These are phyloP conservation scores for Ennomos fuscantarius DNA, from an alignment of 2,888 invertebrate species.

Conservation along the genomic window DNA sequence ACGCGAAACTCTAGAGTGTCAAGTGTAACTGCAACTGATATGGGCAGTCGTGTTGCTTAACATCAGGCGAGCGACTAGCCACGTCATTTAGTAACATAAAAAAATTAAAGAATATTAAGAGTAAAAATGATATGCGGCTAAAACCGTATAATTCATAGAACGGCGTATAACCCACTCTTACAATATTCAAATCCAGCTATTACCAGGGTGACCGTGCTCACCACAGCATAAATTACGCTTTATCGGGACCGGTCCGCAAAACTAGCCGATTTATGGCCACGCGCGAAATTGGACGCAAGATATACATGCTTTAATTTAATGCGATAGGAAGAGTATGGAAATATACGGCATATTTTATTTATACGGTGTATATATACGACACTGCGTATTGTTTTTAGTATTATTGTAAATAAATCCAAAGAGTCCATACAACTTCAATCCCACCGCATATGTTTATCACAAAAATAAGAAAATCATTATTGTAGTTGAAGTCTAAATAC, in stretches of 20 bases:
- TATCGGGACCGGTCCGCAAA: conserved; percentile 35
- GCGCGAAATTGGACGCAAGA: conserved; percentile 33
- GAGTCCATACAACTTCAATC: too few relatives aligned
- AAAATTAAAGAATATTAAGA: too few relatives aligned
- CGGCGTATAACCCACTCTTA: conserved; percentile 3
- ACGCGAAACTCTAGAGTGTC: too few relatives aligned
- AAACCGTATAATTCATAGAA: conserved; percentile 2
- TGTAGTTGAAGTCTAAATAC: too few relatives aligned
- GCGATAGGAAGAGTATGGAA: conserved; percentile 9
- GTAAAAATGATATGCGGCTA: not conserved
- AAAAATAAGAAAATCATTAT: too few relatives aligned
- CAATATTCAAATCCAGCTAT: conserved; percentile 20
- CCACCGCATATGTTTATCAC: too few relatives aligned
- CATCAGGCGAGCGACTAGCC: too few relatives aligned
- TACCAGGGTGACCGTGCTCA: conserved; percentile 24
- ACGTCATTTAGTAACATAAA: too few relatives aligned
- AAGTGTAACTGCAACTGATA: too few relatives aligned
- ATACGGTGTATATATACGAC: not conserved
- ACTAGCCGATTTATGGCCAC: conserved; percentile 37
- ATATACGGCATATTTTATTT: not conserved
- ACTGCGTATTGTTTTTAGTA: too few relatives aligned
- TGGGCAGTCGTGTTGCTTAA: too few relatives aligned
- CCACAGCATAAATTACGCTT: conserved; percentile 36
- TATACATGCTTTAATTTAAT: conserved; percentile 22
- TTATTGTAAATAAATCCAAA: too few relatives aligned